Percentiles rank a stretch among this genome's conserved stretches.
These are phyloP conservation scores for Falco novaeseelandiae DNA, from an alignment of 2,797 vertebrate genomes.

Conservation along the genomic window DNA sequence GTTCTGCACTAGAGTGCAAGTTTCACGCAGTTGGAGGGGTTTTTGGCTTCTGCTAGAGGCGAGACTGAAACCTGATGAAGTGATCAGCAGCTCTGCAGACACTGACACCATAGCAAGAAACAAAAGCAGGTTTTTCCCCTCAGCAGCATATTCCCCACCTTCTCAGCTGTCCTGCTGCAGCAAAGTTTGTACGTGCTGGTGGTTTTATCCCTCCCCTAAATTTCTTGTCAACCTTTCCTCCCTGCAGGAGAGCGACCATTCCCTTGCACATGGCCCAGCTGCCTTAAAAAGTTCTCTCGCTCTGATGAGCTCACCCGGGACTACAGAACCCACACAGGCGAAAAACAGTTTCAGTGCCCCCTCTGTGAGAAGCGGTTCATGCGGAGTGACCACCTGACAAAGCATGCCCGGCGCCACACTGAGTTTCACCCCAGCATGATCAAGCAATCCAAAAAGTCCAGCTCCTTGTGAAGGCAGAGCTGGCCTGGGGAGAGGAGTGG, in stretches of 20 bases:
- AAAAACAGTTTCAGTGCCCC: conserved; percentile 95
- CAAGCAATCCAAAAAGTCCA: conserved; percentile 81
- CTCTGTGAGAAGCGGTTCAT: conserved; percentile 98
- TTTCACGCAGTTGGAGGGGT: not conserved
- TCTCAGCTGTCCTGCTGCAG: not conserved
- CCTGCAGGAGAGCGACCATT: conserved; percentile 89
- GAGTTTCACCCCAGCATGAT: conserved; percentile 98
- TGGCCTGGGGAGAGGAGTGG: not conserved
- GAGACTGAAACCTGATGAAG: not conserved
- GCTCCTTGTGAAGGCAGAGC: conserved; percentile 72
- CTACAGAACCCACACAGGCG: conserved; percentile 97
- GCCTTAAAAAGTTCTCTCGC: conserved; percentile 96
- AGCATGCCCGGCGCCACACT: conserved; percentile 93
- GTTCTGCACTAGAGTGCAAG: not conserved
- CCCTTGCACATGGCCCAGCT: conserved; percentile 90
- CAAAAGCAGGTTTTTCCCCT: not conserved
- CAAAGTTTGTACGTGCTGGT: not conserved
- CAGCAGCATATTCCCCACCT: not conserved
- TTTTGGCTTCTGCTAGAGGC: not conserved
- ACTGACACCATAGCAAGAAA: not conserved
- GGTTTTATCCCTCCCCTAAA: not conserved
- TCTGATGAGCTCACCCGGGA: conserved; percentile 97
- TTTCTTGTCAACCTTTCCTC: conserved; percentile 46
- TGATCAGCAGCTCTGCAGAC: not conserved
- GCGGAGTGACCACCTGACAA: conserved; percentile 97